These are phyloP conservation scores for Epicauta chinensis DNA, from an alignment of 1,140 invertebrate species.

Conservation along the genomic window DNA sequence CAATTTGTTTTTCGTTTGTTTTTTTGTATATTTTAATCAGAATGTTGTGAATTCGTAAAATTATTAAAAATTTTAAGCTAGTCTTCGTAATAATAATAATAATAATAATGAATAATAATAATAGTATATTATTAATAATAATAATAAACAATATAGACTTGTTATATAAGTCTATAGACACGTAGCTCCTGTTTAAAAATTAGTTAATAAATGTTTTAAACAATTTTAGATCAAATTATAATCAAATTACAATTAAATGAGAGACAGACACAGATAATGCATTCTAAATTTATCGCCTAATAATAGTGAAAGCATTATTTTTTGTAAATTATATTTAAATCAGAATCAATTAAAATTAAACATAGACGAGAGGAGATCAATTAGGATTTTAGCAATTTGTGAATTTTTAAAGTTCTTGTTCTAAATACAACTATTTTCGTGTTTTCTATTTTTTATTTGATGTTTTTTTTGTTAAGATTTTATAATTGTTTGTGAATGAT, in stretches of 20 bases:
- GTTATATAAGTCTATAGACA: slow-evolving; percentile 24
- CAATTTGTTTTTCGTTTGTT: background rate
- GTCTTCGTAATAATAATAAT: slow-evolving; percentile 23
- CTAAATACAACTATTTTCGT: too few species aligned
- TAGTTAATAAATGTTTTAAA: slow-evolving; percentile 19
- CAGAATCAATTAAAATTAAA: too few species aligned
- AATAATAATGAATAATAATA: too few species aligned
- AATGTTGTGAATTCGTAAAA: slow-evolving; percentile 12
- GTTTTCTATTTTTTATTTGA: too few species aligned
- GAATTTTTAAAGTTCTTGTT: too few species aligned
- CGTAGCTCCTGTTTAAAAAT: slow-evolving; percentile 14
- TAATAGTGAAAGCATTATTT: slow-evolving; percentile 11
- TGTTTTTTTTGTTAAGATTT: too few species aligned
- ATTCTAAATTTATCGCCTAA: slow-evolving; percentile 32
- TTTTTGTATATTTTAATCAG: slow-evolving; percentile 1
- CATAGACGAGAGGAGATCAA: too few species aligned
- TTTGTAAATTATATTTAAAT: background rate
- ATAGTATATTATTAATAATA: slow-evolving; percentile 18
- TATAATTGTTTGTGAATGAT: too few species aligned
- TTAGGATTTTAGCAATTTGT: too few species aligned
- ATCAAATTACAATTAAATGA: slow-evolving; percentile 9
- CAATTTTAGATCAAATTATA: slow-evolving; percentile 7
- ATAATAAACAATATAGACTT: too few species aligned
- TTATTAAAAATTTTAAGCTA: slow-evolving; percentile 25
- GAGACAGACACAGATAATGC: slow-evolving; percentile 15